Base-by-base conservation (phyloP, 2,113 vertebrate species). In the Emydocephalus ijimae region DNA sequence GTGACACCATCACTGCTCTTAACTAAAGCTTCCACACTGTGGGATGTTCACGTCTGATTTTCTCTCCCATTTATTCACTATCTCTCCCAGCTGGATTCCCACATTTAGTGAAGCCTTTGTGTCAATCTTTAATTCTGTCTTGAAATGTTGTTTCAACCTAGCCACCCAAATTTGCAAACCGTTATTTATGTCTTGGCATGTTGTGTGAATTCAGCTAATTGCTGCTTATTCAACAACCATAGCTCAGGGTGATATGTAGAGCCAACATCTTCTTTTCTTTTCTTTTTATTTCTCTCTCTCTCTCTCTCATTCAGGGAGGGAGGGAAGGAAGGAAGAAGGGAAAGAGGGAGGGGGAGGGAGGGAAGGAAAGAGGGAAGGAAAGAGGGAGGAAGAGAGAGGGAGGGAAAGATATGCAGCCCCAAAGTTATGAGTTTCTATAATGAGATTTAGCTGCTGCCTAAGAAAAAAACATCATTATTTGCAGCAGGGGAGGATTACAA, bases 291-390 rank as follows among this genome's bases (percentile, higher is more conserved):
- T 59, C 23, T 7, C 56, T 29, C 29, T 69, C n/a, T 74, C 24
- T 3, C 21, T 59, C 21, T 56, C 55, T 20, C 18, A 59, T 59
- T 61, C 24, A 61, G 24, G 23, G 3, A 61, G 59, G 59, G 57
- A 59, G 23, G 57, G 24, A 61, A 3, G 59, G 59, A 24, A 26
- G 57, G 57, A 59, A 24, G 23, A 24, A 61, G 24, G 24, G 59
- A 61, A 26, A 11, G 59, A 61, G 24, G 24, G 9, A 61, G 24
- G 9, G 59, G 10, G 3, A 2, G 21, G 2, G 56, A 4, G 20
- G 5, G 5, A 23, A 5, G 1, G 54, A 18, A 4, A 0, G 50
- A 52, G 1, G 4, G 1, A 8, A 6, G 1, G 6, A 9, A 20
- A 1, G 2, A 59, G 3, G 9, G 8, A 26, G 3, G 9, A 2